Percentiles rank a stretch among this genome's conserved stretches.
These are phyloP conservation scores for Lasioglossum calceatum DNA, from an alignment of 2,888 invertebrate species.

Conservation along the genomic window DNA sequence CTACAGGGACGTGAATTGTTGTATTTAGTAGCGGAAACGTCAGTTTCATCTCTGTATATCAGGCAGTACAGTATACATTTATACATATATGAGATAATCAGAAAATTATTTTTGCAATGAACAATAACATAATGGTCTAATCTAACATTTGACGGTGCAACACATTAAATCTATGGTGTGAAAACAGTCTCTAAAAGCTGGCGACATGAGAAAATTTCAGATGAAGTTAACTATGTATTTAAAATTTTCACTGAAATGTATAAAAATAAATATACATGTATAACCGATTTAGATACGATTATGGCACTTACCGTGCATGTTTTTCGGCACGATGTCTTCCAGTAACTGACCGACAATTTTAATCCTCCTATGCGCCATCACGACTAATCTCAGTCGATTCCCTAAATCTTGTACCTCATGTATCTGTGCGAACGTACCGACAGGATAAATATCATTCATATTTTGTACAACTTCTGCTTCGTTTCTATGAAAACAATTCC, in stretches of 20 bases:
- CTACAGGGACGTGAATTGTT: slow-evolving; percentile 92
- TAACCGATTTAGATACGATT: slow-evolving; percentile 7
- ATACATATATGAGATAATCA: slow-evolving; percentile 39
- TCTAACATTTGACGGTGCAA: not conserved
- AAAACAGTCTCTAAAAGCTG: too few species aligned
- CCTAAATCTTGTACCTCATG: slow-evolving; percentile 98
- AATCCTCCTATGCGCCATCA: slow-evolving; percentile 97
- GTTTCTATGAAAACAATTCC: slow-evolving; percentile 85
- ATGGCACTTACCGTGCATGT: slow-evolving; percentile 85
- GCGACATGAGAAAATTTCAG: not conserved
- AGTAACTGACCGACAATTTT: slow-evolving; percentile 92
- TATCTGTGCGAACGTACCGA: slow-evolving; percentile 99
- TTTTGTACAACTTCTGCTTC: slow-evolving; percentile 94
- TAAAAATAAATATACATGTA: not conserved
- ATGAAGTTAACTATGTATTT: not conserved
- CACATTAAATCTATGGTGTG: not conserved
- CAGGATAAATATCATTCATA: slow-evolving; percentile 93
- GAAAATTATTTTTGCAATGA: slow-evolving; percentile 3
- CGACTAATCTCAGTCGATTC: slow-evolving; percentile 94
- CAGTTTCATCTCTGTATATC: slow-evolving; percentile 89
- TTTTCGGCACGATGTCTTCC: slow-evolving; percentile 88
- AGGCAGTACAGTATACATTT: slow-evolving; percentile 30
- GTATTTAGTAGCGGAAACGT: slow-evolving; percentile 94
- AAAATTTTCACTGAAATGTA: not conserved
- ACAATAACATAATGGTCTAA: not conserved